These are phyloP conservation scores for Coremacera marginata DNA, from an alignment of 2,888 invertebrate genomes.

Conservation along the genomic window DNA sequence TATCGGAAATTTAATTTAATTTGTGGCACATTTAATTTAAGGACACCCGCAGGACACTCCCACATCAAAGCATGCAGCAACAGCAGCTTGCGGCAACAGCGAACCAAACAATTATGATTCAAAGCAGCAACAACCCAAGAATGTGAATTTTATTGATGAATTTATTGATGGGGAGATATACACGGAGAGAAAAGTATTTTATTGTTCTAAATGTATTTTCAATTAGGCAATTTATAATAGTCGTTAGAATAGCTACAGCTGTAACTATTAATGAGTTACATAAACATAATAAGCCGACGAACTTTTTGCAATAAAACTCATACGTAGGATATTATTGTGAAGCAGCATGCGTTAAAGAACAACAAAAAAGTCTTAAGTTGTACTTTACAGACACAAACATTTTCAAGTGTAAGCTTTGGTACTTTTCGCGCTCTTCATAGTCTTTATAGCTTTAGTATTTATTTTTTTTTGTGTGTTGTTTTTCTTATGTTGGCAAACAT, in stretches of 20 bases:
- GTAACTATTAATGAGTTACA: too few species aligned
- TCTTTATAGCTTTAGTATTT: neutral
- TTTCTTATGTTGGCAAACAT: slow-evolving; percentile 5
- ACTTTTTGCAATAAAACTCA: too few species aligned
- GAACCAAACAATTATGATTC: neutral
- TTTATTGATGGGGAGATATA: neutral
- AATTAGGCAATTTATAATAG: too few species aligned
- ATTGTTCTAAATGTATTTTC: too few species aligned
- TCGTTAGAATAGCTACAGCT: too few species aligned
- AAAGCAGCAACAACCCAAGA: neutral
- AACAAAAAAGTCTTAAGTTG: too few species aligned
- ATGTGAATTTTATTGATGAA: slow-evolving; percentile 5
- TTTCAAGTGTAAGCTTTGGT: neutral
- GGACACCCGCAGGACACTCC: neutral
- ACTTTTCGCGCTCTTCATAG: neutral
- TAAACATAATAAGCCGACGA: too few species aligned
- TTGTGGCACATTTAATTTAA: neutral
- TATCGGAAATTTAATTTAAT: too few species aligned
- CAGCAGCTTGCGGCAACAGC: neutral
- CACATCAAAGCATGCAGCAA: neutral
- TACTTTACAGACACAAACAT: neutral
- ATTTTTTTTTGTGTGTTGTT: neutral
- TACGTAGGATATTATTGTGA: too few species aligned
- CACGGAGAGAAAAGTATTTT: too few species aligned
- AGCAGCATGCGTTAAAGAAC: too few species aligned